phyloP scores from a whole-genome alignment of 64 coral and sea anemone genomes.

The Cladopsammia gracilis region DNA sequence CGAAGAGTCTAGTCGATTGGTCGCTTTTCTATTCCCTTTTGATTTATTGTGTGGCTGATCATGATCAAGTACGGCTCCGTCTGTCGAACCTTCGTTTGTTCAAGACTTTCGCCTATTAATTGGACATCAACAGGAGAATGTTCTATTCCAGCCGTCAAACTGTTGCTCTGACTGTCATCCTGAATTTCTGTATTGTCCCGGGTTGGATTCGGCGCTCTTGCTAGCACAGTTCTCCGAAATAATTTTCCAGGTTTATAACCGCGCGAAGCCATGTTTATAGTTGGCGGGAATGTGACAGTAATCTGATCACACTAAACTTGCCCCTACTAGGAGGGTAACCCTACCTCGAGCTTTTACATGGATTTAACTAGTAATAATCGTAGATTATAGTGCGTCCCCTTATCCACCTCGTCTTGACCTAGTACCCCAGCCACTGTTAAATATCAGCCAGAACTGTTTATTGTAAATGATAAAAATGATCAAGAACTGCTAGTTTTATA shows the following conservation, averaged over 20 bases:
- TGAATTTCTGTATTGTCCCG: conserved; percentile 4
- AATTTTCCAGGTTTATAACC: conserved; percentile 30
- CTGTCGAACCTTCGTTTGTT: background rate
- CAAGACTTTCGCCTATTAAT: conserved; percentile 19
- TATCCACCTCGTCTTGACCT: too few species aligned
- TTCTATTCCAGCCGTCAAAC: conserved; percentile 9
- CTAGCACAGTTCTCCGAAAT: conserved; percentile 7
- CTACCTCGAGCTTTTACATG: conserved; percentile 3
- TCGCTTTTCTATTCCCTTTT: conserved; percentile 16
- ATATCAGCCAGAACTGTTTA: too few species aligned
- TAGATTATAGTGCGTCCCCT: too few species aligned
- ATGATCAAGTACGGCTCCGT: background rate
- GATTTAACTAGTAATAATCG: too few species aligned
- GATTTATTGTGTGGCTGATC: background rate
- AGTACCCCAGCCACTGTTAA: too few species aligned
- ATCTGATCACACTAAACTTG: conserved; percentile 23
- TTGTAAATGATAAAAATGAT: too few species aligned
- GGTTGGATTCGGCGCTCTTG: conserved; percentile 7
- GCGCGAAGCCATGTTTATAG: background rate
- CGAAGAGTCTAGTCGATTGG: conserved; percentile 1
- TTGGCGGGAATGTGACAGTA: conserved; percentile 20
- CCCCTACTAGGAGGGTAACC: conserved; percentile 19
- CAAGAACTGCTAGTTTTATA: too few species aligned
- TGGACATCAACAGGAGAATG: background rate
- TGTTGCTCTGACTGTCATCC: conserved; percentile 33